These are phyloP conservation scores for Drosophila peninsularis DNA, from an alignment of 2,888 invertebrate genomes.

Conservation along the genomic window DNA sequence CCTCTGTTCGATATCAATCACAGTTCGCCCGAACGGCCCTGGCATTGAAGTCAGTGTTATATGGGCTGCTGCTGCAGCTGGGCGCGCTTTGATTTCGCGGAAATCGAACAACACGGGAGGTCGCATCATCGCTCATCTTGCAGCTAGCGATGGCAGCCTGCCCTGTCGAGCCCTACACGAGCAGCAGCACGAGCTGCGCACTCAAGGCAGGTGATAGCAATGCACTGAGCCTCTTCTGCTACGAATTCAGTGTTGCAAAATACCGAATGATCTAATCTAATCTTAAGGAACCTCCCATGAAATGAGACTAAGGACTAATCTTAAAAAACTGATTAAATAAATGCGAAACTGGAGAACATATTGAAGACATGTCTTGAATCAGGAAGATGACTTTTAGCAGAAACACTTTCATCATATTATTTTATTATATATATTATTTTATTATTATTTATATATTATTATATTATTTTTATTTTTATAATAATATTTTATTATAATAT, in stretches of 20 bases:
- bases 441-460: too few species aligned
- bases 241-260: too few species aligned
- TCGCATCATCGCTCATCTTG: slow-evolving; percentile 77
- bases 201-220: not conserved
- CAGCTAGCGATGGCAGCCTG: slow-evolving; percentile 31
- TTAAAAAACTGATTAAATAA: too few species aligned
- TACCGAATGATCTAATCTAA: too few species aligned
- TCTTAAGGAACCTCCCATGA: not conserved
- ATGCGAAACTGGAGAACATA: too few species aligned
- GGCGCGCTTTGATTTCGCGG: slow-evolving; percentile 78
- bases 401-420: too few species aligned
- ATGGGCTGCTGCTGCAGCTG: slow-evolving; percentile 72
- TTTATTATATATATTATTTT: too few species aligned
- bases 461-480: too few species aligned
- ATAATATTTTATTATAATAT: too few species aligned
- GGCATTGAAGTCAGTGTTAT: slow-evolving; percentile 60
- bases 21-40: slow-evolving; percentile 70
- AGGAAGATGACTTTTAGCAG: too few species aligned
- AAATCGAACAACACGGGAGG: slow-evolving; percentile 82
- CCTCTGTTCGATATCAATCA: slow-evolving; percentile 68
- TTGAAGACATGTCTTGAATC: too few species aligned
- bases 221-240: not conserved
- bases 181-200: not conserved
- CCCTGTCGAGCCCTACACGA: slow-evolving; percentile 13
- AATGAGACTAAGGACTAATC: not conserved